phyloP scores from a whole-genome alignment of 2,797 vertebrate species.

The Sphenopsis melanotis region DNA sequence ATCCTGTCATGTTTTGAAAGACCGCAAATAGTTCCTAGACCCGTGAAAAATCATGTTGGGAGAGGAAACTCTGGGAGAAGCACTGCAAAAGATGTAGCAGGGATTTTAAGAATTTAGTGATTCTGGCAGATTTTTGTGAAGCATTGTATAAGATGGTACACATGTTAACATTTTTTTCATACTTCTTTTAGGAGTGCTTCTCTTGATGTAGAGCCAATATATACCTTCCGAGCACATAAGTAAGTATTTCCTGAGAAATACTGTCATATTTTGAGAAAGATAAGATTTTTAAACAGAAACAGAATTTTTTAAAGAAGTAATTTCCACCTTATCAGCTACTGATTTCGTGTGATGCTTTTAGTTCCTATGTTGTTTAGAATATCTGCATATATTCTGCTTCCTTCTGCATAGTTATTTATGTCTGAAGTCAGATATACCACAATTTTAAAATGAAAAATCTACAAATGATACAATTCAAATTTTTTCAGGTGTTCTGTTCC shows the following conservation, averaged over 20 bases:
- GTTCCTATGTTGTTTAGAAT: not conserved
- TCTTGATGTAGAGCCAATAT: constrained; percentile 97
- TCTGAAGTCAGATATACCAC: not conserved
- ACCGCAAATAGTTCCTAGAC: not conserved
- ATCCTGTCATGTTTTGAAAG: not conserved
- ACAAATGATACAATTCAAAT: not conserved
- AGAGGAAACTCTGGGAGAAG: not conserved
- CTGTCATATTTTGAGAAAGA: not conserved
- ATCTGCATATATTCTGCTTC: not conserved
- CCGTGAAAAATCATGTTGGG: not conserved
- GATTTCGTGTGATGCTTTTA: not conserved
- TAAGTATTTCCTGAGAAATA: constrained; percentile 67
- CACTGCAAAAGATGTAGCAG: not conserved
- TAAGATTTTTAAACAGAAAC: not conserved
- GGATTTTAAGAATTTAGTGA: not conserved
- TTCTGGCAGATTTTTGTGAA: not conserved
- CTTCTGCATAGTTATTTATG: not conserved
- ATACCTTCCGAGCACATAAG: constrained; percentile 98
- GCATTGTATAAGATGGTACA: not conserved
- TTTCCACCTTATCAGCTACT: not conserved
- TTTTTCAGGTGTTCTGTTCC: not conserved
- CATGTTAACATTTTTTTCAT: constrained; percentile 1
- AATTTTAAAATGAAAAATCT: not conserved
- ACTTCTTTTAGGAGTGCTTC: constrained; percentile 86
- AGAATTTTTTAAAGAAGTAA: not conserved